Evolutionary conservation across 2,888 invertebrate genomes (phyloP), one percentile per base, ranked within the genome.

Genomic region (Drosophila eohydei): DNA sequence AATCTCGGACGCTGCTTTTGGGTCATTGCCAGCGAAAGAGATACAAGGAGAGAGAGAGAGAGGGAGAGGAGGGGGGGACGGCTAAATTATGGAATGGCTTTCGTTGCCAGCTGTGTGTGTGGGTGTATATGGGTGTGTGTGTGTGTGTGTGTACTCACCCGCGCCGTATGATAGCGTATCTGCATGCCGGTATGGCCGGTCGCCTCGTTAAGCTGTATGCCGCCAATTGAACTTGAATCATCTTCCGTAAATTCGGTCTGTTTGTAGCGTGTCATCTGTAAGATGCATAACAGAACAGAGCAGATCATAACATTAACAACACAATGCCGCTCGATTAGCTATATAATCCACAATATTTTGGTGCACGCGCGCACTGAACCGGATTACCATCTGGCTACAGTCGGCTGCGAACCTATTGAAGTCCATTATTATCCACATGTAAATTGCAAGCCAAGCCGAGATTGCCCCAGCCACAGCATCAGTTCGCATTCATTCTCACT

Each of bases 161-260:
- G 94, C 74, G 96, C 96, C 91, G 96, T 95, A 87, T 96, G 96
- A 92, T 97, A 97, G 75, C 97, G 94, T 88, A 97, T 96, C 88
- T 97, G 97, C 50, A 97, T 97, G 12, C 96, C 96, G 0, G 96
- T 96, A 2, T 96, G 95, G 34, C 96, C 94, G 48, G 96, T 95
- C 0, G 96, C 96, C 92, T 97, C 97, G 78, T 96, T 97, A 73
- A 97, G 94, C 84, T 96, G 97, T 38, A 97, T 96, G 57, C 97
- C 97, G 81, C 97, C 97, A 88, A 97, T 95, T 89, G 97, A 97
- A 84, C 95, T 96, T 28, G 95, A 95, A 91, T 97, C 97, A 78
- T 97, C 96, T 90, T 97, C 97, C 92, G 96, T 96, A 88, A 97
- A 96, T 88, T 97, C 97, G 30, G 97, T 96, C 93, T 97, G 96